Percentiles rank a stretch among this genome's conserved stretches.
These are phyloP conservation scores for Pedetes capensis DNA, from an alignment of 2,113 vertebrate genomes.

Conservation along the genomic window DNA sequence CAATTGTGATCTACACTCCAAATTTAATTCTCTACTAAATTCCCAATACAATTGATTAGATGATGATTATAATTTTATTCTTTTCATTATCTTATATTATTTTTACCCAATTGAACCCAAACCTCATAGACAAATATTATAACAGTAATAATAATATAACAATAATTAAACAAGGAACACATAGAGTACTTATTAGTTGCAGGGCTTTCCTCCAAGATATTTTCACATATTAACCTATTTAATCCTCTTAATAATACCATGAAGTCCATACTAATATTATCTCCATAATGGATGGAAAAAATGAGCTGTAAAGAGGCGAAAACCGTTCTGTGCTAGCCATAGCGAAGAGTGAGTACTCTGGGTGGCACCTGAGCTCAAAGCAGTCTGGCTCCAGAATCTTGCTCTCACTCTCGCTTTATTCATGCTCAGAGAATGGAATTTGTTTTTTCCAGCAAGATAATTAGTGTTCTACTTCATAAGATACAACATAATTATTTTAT, in stretches of 20 bases:
- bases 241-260: background rate
- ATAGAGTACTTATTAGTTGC: background rate
- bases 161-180: background rate
- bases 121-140: background rate
- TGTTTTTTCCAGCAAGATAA: background rate
- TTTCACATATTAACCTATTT: background rate
- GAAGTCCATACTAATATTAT: background rate
- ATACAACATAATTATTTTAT: background rate
- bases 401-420: background rate
- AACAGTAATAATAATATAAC: background rate
- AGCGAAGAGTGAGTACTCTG: background rate
- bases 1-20: background rate
- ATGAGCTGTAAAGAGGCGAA: background rate
- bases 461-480: background rate
- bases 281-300: background rate
- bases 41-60: background rate
- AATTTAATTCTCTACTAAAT: background rate
- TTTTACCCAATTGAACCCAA: slow-evolving; percentile 24
- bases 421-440: background rate
- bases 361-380: background rate
- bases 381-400: background rate
- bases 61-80: background rate
- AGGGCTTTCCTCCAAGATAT: background rate
- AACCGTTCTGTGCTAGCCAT: too few species aligned
- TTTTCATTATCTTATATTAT: slow-evolving; percentile 4